Conservation (phyloP, 1,140 invertebrate species). For the Drosophila bocki region DNA sequence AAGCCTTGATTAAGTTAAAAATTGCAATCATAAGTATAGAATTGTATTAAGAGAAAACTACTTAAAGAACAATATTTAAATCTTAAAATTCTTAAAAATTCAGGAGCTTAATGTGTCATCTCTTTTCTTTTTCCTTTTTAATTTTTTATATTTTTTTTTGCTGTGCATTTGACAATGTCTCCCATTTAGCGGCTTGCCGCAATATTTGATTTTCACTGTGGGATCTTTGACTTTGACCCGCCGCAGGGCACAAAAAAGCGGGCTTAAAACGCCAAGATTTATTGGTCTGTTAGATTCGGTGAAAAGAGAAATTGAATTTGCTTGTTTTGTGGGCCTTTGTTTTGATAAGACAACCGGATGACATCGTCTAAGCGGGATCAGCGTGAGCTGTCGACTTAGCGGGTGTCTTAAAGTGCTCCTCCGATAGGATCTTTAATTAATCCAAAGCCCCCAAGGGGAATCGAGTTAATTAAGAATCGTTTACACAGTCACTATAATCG, state of each 20-base stretch:
- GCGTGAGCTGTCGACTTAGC: constrained; percentile 28
- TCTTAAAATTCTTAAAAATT: too few relatives aligned
- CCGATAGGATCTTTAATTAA: constrained; percentile 50
- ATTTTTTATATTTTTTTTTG: background rate
- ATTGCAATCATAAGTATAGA: background rate
- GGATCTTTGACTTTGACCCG: constrained; percentile 55
- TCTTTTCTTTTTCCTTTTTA: background rate
- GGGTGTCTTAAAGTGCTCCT: constrained; percentile 10
- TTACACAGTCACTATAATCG: constrained; percentile 5
- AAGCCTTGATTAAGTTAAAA: background rate
- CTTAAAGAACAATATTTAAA: background rate
- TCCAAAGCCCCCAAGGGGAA: constrained; percentile 8
- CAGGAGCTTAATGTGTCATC: background rate
- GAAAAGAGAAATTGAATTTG: constrained; percentile 62
- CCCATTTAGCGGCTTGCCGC: constrained; percentile 26
- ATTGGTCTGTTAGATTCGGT: constrained; percentile 57
- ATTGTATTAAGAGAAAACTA: too few relatives aligned
- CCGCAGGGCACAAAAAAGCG: constrained; percentile 50
- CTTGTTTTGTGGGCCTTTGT: constrained; percentile 42
- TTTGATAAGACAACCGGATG: constrained; percentile 45
- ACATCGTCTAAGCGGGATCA: constrained; percentile 33
- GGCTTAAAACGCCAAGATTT: constrained; percentile 56
- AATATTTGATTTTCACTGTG: constrained; percentile 47
- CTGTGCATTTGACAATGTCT: constrained; percentile 18
- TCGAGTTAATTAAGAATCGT: constrained; percentile 14